Percentiles rank a stretch among this genome's conserved stretches.
These are phyloP conservation scores for Zophobas atratus DNA, from an alignment of 1,140 invertebrate genomes.

Conservation along the genomic window DNA sequence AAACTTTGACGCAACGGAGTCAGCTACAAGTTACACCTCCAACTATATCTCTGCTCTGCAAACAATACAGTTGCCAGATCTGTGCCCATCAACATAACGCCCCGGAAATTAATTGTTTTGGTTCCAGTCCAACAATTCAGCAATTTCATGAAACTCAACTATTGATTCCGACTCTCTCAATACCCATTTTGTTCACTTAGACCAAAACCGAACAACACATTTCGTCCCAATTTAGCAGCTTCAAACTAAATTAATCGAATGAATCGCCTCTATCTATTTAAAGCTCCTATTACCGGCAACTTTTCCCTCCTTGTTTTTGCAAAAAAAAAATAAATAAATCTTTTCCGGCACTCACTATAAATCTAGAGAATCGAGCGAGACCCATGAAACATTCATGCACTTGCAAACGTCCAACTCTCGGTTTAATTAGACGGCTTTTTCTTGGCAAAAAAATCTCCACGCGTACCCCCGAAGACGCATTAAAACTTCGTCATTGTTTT, in stretches of 20 bases:
- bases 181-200: slow-evolving; percentile 26
- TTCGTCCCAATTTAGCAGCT: slow-evolving; percentile 9
- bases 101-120: slow-evolving; percentile 41
- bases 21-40: not conserved
- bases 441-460: not conserved
- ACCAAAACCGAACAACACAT: not conserved
- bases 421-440: slow-evolving; percentile 2
- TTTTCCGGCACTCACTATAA: not conserved
- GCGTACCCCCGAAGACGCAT: slow-evolving; percentile 14
- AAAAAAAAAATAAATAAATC: not conserved
- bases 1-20: no score
- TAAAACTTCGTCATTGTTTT: slow-evolving; percentile 24
- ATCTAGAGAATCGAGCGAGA: not conserved
- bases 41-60: not conserved
- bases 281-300: not conserved
- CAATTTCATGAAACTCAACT: slow-evolving; percentile 33
- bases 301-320: not conserved
- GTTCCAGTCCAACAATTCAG: slow-evolving; percentile 28
- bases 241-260: not conserved
- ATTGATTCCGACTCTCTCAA: slow-evolving; percentile 30
- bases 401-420: slow-evolving; percentile 5
- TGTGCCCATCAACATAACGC: slow-evolving; percentile 32
- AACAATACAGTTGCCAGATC: not conserved
- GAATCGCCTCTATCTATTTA: not conserved
- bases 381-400: slow-evolving; percentile 27